Evolutionary conservation across 2,113 vertebrate genomes (phyloP).

Genomic region (Tetraodon nigroviridis): DNA sequence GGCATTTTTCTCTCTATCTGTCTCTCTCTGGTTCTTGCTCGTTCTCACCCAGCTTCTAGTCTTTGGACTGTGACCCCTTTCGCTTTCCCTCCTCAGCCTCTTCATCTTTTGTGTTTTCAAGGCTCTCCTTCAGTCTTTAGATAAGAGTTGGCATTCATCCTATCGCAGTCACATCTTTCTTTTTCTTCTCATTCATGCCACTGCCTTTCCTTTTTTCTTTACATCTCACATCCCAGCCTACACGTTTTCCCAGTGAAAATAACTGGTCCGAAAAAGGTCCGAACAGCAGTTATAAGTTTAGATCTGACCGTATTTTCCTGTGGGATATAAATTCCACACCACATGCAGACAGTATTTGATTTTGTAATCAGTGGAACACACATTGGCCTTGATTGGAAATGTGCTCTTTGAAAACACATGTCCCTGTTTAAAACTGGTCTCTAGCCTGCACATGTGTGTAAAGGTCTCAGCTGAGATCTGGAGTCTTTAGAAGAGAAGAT

Average conservation of each 20-base stretch:
- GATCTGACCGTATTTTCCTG: constrained; percentile 4
- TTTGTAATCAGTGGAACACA: constrained; percentile 10
- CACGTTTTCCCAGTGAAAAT: constrained; percentile 12
- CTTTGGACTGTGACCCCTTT: constrained; percentile 68
- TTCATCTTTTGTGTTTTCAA: constrained; percentile 60
- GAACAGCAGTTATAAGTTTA: constrained; percentile 11
- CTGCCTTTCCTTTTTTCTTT: constrained; percentile 7
- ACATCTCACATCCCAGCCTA: constrained; percentile 2
- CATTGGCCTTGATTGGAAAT: constrained; percentile 2
- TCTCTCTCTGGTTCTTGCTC: constrained; percentile 24
- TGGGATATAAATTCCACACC: constrained; percentile 2
- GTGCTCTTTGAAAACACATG: not conserved
- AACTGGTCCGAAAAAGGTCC: constrained; percentile 13
- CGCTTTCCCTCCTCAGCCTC: constrained; percentile 43
- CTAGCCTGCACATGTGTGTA: constrained; percentile 11
- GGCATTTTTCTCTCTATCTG: constrained; percentile 74
- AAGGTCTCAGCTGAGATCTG: constrained; percentile 10
- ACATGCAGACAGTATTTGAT: not conserved
- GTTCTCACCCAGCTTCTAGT: constrained; percentile 60
- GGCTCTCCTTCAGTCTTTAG: constrained; percentile 46
- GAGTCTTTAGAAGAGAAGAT: constrained; percentile 41
- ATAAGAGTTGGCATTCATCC: constrained; percentile 40
- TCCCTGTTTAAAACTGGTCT: constrained; percentile 25
- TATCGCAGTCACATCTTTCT: constrained; percentile 27
- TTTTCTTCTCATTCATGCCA: constrained; percentile 33